Conservation (phyloP, 30 jellyfish, hydroid and myxozoan genomes). For the Chrysaora quinquecirrha region DNA sequence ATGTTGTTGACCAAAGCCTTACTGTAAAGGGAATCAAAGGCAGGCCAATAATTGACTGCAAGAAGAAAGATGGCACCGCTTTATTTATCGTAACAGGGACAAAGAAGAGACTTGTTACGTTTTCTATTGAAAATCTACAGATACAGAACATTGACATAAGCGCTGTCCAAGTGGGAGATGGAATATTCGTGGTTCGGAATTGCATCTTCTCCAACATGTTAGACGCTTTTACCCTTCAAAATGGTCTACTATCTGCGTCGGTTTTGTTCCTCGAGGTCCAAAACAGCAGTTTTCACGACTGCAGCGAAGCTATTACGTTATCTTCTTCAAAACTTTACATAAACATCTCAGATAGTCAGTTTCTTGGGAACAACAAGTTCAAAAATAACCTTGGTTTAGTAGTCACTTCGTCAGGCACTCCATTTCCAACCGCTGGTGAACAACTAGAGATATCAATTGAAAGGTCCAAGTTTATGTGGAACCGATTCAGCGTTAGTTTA, state of each 20-base stretch:
- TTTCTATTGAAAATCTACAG: conserved; percentile 6
- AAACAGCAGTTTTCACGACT: not conserved
- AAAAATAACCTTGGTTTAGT: not conserved
- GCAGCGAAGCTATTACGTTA: not conserved
- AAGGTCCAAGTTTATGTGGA: conserved; percentile 19
- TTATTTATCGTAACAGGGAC: conserved; percentile 12
- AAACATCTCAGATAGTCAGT: not conserved
- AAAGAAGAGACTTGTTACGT: not conserved
- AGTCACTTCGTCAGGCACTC: not conserved
- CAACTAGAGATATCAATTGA: not conserved
- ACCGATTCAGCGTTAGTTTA: not conserved
- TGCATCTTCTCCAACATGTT: not conserved
- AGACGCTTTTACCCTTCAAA: too few species aligned
- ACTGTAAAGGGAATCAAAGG: conserved; percentile 17
- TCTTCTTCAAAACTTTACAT: not conserved
- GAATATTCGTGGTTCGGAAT: not conserved
- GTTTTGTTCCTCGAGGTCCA: not conserved
- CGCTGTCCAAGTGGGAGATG: not conserved
- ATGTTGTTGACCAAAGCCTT: not conserved
- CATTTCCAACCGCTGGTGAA: not conserved
- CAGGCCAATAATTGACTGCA: conserved; percentile 19
- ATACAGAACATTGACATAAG: not conserved
- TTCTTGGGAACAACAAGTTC: not conserved
- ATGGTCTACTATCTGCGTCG: not conserved
- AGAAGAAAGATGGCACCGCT: not conserved